phyloP scores from a whole-genome alignment of 2,797 vertebrate species.

The Gastrophryne carolinensis region DNA sequence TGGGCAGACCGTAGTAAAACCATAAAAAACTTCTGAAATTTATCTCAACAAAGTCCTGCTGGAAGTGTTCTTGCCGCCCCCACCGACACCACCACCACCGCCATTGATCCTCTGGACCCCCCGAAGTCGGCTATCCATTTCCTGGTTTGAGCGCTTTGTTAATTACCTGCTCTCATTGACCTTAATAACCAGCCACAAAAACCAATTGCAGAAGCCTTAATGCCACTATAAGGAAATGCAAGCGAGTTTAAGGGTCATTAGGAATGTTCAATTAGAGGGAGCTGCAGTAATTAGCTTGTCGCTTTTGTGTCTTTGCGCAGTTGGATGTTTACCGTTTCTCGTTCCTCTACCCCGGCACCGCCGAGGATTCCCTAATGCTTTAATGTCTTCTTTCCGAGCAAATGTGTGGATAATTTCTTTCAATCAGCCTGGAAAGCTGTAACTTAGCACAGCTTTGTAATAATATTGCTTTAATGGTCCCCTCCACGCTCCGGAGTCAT shows the following conservation, averaged over 20 bases:
- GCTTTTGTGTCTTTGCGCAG: conserved; percentile 8
- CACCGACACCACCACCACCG: background rate
- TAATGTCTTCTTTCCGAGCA: conserved; percentile 7
- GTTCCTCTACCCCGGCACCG: background rate
- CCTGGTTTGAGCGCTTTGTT: conserved; percentile 3
- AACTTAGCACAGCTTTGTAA: background rate
- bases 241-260: conserved; percentile 43
- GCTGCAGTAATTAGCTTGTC: conserved; percentile 13
- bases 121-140: background rate
- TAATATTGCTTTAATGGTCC: conserved; percentile 13
- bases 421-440: conserved; percentile 19
- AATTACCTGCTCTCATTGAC: conserved; percentile 31
- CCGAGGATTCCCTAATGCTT: conserved; percentile 11
- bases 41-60: background rate
- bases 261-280: conserved; percentile 39
- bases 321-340: conserved; percentile 8
- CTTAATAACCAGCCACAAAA: conserved; percentile 34
- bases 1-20: background rate
- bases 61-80: background rate
- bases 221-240: background rate
- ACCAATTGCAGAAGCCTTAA: conserved; percentile 13
- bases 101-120: background rate
- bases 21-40: background rate
- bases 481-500: background rate
- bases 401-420: conserved; percentile 13